A percentile compares a stretch with the other conserved stretches of the same genome.
Evolutionary conservation across 2,888 invertebrate genomes (phyloP).

Genomic region (Amitus sp.): DNA sequence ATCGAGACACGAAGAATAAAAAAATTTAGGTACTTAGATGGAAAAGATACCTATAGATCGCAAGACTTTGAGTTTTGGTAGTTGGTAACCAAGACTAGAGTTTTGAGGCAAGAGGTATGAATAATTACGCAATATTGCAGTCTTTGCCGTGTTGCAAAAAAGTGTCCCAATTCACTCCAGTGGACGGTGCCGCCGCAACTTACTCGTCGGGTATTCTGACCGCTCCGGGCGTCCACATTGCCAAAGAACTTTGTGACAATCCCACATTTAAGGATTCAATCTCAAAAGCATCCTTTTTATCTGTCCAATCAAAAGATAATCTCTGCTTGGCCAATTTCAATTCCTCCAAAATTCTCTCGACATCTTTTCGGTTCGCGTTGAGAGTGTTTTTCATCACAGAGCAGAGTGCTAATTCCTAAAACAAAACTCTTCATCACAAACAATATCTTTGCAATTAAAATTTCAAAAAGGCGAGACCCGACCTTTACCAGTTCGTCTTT

Average conservation of each 20-base stretch:
- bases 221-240: constrained; percentile 84
- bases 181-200: too few species aligned
- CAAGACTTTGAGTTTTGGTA: too few species aligned
- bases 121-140: too few species aligned
- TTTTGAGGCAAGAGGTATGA: too few species aligned
- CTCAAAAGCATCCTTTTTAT: constrained; percentile 83
- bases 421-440: not conserved
- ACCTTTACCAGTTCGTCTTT: constrained; percentile 80
- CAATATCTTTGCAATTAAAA: too few species aligned
- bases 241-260: constrained; percentile 74
- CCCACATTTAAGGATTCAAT: constrained; percentile 78
- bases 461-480: too few species aligned
- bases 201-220: constrained; percentile 73
- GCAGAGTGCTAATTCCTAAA: constrained; percentile 74
- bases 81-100: too few species aligned
- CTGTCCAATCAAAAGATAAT: constrained; percentile 92
- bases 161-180: too few species aligned
- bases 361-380: constrained; percentile 72
- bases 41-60: too few species aligned
- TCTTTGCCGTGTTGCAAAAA: not conserved
- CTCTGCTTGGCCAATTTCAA: constrained; percentile 84
- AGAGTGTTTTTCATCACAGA: constrained; percentile 75
- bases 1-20: too few species aligned
- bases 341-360: constrained; percentile 77
- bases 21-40: too few species aligned